phyloP scores from a whole-genome alignment of 2,797 vertebrate genomes.

The Fratercula arctica region DNA sequence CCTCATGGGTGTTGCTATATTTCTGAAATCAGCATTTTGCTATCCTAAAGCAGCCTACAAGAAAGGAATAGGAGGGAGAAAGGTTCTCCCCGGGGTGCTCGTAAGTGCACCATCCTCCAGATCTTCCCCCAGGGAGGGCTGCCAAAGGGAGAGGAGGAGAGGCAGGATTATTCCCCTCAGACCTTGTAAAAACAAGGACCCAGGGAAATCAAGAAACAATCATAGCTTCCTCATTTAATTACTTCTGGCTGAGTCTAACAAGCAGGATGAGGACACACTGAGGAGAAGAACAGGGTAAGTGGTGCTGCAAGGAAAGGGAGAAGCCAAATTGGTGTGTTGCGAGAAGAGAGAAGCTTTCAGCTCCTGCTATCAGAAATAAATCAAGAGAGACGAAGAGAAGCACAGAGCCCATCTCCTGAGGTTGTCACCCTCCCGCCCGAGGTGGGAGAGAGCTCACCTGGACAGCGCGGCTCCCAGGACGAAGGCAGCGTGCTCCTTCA shows the following conservation, averaged over 20 bases:
- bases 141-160: background rate
- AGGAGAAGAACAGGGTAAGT: background rate
- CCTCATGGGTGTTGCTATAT: rapidly evolving
- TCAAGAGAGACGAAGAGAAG: background rate
- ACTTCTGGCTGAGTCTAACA: background rate
- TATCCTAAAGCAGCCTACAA: background rate
- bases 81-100: background rate
- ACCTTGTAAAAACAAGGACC: background rate
- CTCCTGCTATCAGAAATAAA: background rate
- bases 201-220: background rate
- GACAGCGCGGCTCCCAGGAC: conserved; percentile 91
- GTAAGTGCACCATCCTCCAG: background rate
- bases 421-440: background rate
- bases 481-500: conserved; percentile 89
- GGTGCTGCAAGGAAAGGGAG: background rate
- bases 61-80: background rate
- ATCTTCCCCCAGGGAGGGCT: background rate
- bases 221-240: background rate
- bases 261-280: background rate
- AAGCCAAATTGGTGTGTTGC: background rate
- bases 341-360: background rate
- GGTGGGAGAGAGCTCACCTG: conserved; percentile 75
- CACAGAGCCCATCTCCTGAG: rapidly evolving
- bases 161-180: background rate
- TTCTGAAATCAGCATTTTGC: background rate